Percentiles rank a stretch among this genome's conserved stretches.
Conservation (phyloP, 2,113 vertebrate species). For the Thymallus thymallus region DNA sequence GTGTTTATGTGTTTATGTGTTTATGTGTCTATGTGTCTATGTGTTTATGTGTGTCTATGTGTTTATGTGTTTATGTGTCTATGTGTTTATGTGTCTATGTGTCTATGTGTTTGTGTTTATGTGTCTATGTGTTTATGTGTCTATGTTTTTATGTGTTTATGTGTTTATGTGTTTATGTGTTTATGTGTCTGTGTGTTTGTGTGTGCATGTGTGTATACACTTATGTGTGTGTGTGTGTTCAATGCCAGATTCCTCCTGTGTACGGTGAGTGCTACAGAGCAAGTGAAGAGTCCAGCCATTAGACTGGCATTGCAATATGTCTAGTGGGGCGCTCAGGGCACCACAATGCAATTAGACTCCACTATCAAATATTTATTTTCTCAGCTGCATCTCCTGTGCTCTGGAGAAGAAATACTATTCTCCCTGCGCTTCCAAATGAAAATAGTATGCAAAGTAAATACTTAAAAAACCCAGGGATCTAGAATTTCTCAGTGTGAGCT, state of each 20-base stretch:
- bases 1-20: neutral
- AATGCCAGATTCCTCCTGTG: constrained; percentile 6
- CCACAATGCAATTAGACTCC: constrained; percentile 72
- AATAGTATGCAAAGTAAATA: constrained; percentile 50
- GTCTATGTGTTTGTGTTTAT: constrained; percentile 15
- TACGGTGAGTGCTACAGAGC: neutral
- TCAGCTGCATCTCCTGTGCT: constrained; percentile 63
- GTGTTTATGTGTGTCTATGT: constrained; percentile 1
- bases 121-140: neutral
- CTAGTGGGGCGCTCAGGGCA: constrained; percentile 67
- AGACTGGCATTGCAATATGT: constrained; percentile 61
- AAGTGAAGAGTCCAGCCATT: constrained; percentile 54
- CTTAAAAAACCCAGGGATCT: constrained; percentile 55
- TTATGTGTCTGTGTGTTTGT: constrained; percentile 2
- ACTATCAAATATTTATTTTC: constrained; percentile 72
- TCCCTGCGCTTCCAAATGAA: constrained; percentile 61
- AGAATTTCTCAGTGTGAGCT: constrained; percentile 5
- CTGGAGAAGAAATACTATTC: constrained; percentile 49
- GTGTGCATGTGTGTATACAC: constrained; percentile 9
- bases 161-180: neutral
- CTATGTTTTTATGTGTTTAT: neutral
- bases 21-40: constrained; percentile 18
- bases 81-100: neutral
- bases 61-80: constrained; percentile 8
- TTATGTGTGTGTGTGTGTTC: constrained; percentile 9